phyloP scores from a whole-genome alignment of 2,888 invertebrate genomes.

The Epirrhoe tristata region DNA sequence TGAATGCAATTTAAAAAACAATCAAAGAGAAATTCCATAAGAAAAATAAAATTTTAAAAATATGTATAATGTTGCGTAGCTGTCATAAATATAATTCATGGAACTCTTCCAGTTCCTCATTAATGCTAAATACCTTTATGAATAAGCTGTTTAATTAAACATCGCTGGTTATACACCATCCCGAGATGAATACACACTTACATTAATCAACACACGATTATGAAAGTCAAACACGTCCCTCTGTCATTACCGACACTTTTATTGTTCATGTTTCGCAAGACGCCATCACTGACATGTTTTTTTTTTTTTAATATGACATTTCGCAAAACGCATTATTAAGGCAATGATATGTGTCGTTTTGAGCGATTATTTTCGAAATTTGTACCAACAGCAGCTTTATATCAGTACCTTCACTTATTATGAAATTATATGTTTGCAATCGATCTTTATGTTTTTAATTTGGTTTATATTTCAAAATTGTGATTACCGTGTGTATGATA shows the following conservation, averaged over 20 bases:
- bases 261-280: slow-evolving; percentile 37
- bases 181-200: slow-evolving; percentile 36
- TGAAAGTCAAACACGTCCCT: slow-evolving; percentile 34
- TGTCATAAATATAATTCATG: slow-evolving; percentile 19
- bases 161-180: slow-evolving; percentile 41
- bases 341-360: slow-evolving; percentile 36
- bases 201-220: slow-evolving; percentile 43
- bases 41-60: slow-evolving; percentile 10
- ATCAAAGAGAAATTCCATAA: slow-evolving; percentile 7
- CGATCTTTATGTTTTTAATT: slow-evolving; percentile 28
- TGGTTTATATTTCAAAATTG: slow-evolving; percentile 22
- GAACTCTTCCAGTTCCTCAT: slow-evolving; percentile 34
- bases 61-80: slow-evolving; percentile 15
- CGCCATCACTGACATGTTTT: slow-evolving; percentile 26
- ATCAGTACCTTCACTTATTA: slow-evolving; percentile 34
- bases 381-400: slow-evolving; percentile 30
- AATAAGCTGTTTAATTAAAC: slow-evolving; percentile 44
- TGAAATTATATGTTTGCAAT: slow-evolving; percentile 39
- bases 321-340: slow-evolving; percentile 33
- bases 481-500: slow-evolving; percentile 19
- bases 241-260: slow-evolving; percentile 35
- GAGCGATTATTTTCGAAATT: slow-evolving; percentile 39
- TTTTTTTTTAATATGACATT: slow-evolving; percentile 35
- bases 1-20: slow-evolving; percentile 7
- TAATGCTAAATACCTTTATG: slow-evolving; percentile 37